phyloP scores from a whole-genome alignment of 1,140 invertebrate genomes.

The Leptonema lineaticorne region DNA sequence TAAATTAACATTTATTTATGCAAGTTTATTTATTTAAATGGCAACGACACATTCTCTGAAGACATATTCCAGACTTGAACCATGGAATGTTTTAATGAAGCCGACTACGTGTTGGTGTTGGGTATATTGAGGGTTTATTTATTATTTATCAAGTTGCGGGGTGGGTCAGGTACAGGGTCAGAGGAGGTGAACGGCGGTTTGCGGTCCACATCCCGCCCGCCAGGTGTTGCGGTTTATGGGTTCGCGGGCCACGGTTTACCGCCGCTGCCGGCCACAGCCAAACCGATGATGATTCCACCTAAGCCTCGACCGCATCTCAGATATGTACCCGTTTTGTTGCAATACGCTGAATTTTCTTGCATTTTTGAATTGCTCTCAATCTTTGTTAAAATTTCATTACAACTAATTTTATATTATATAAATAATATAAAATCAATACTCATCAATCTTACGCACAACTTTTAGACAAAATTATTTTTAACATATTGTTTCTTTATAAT shows the following conservation, averaged over 20 bases:
- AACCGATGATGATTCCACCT: constrained; percentile 22
- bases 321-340: background rate
- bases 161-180: background rate
- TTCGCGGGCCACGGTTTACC: constrained; percentile 21
- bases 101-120: background rate
- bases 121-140: constrained; percentile 33
- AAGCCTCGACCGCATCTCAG: constrained; percentile 17
- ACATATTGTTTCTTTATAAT: no score
- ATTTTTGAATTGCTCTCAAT: no score
- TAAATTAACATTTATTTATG: no score
- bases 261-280: constrained; percentile 14
- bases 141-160: constrained; percentile 36
- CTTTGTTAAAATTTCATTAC: no score
- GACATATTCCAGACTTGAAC: background rate
- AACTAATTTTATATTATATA: no score
- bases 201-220: constrained; percentile 13
- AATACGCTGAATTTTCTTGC: no score
- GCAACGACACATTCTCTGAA: background rate
- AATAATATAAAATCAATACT: no score
- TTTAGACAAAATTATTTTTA: no score
- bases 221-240: constrained; percentile 10
- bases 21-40: no score
- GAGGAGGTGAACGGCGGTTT: background rate
- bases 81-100: background rate
- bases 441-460: no score